Evolutionary conservation across 2,888 invertebrate species (phyloP), one percentile per base, ranked within the genome.

Genomic region (Apomyelois bistriatella): DNA sequence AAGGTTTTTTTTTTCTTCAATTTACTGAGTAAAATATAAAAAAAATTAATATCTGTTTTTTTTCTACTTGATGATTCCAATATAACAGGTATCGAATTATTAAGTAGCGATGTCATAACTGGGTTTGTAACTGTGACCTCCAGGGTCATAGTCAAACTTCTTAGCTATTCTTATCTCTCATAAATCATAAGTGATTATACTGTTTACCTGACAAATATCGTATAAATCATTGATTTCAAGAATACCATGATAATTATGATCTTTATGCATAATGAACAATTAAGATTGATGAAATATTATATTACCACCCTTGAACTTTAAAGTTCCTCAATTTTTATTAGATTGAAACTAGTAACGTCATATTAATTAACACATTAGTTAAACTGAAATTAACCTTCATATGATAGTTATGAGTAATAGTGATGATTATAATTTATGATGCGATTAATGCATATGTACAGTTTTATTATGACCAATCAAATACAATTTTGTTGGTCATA

Each of bases 301-400:
- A 41, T 41, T 1, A 17, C 1, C 10, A 22, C 38, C 48, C 48
- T 48, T 48, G 38, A 48, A 48, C 48, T 48, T 48, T 36, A n/a
- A 13, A 15, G 8, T 46, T 30, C 22, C 22, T 46, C 30, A 8
- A 13, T 36, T 37, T 48, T 48, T 38, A 28, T 48, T 8, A 22
- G 22, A 28, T 22, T n/a, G 1, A 36, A 22, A 16, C 12, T 15
- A 35, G 1, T 32, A 17, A 22, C 38, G n/a, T 36, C 48, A 30
- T 48, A 38, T 13, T 38, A 48, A 48, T 48, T 48, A 48, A 38
- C 46, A 35, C 2, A 43, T 48, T 48, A 36, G 17, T 36, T 22
- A 36, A 48, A 37, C 47, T 10, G 32, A 28, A 35, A 35, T 47
- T 35, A 36, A 48, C 47, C 47, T 48, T 48, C 36, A 36, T 15